Evolutionary conservation across 2,113 vertebrate species (phyloP), one percentile per base, ranked within the genome.

Genomic region (Macrotis lagotis): DNA sequence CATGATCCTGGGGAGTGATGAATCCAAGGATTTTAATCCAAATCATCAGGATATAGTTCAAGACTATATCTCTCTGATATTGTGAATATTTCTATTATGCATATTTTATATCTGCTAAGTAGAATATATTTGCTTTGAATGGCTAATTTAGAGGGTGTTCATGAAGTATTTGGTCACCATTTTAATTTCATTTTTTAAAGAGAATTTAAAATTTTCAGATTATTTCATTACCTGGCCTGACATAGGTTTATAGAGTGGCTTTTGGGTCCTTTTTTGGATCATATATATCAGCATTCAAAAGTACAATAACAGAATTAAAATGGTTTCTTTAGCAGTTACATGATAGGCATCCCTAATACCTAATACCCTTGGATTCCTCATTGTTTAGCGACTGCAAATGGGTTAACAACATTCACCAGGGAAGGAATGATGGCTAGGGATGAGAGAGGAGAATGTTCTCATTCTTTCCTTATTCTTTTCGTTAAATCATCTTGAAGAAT

Each of bases 21-120:
- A 90, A 51, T 88, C 8, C 48, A 16, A 55, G 47, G 2, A 25
- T 91, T 88, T 89, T 19, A 95, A 22, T 51, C 28, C 7, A 28
- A 91, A 25, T 28, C 51, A 0, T 31, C 6, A 66, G 3, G 28
- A 31, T 66, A 12, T 31, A 11, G 11, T 66, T 16, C 31, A 4
- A 66, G 55, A 12, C 0, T 66, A 0, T 66, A 31, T 31, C 55
- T 3, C 52, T 53, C 25, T 53, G 6, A 12, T 12, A 14, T 11
- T 37, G 31, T 12, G 55, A 11, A 28, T 59, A 59, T 31, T 31
- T 31, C 28, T 31, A 12, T 37, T 66, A 1, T 31, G 14, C 12
- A 12, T 37, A 1, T 31, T 1, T 3, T 12, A 12, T 37, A 3
- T 66, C 8, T 28, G 7, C n/a, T 5, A 2, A n/a, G 37, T 19